Evolutionary conservation across 2,113 vertebrate genomes (phyloP).

Genomic region (Phocoena sinus): DNA sequence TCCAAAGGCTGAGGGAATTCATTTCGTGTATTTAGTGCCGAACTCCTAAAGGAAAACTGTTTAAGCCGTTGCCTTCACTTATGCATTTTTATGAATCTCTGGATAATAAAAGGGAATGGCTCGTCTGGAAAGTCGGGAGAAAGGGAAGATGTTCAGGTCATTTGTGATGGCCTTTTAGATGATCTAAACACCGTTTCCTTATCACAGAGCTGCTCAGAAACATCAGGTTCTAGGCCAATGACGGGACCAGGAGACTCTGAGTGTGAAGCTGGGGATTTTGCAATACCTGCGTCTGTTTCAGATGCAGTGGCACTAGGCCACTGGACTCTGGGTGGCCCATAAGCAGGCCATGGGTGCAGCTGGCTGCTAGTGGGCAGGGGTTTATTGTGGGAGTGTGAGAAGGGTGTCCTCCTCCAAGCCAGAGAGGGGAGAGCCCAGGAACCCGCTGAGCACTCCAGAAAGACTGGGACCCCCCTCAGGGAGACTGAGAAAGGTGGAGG

Average conservation of each 20-base stretch:
- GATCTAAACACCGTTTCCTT: not conserved
- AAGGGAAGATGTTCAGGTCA: not conserved
- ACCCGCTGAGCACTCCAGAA: not conserved
- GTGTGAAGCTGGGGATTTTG: not conserved
- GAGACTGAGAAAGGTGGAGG: not conserved
- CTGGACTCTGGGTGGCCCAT: not conserved
- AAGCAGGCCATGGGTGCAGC: not conserved
- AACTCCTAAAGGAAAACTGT: slow-evolving; percentile 71
- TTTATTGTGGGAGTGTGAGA: not conserved
- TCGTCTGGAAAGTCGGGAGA: slow-evolving; percentile 31
- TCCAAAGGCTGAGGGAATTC: slow-evolving; percentile 77
- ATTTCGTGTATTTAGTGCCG: slow-evolving; percentile 71
- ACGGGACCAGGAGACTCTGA: not conserved
- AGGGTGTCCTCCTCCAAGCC: no score
- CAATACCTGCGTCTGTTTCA: not conserved
- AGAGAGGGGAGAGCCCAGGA: not conserved
- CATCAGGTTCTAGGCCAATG: not conserved
- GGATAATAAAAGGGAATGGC: slow-evolving; percentile 52
- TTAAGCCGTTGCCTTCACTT: slow-evolving; percentile 60
- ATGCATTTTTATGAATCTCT: slow-evolving; percentile 55
- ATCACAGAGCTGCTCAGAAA: not conserved
- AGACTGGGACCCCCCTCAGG: not conserved
- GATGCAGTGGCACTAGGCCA: not conserved
- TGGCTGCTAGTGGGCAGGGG: not conserved
- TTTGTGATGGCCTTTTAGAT: slow-evolving; percentile 36